Conservation (phyloP, 2,113 vertebrate genomes). For the Bos indicus region DNA sequence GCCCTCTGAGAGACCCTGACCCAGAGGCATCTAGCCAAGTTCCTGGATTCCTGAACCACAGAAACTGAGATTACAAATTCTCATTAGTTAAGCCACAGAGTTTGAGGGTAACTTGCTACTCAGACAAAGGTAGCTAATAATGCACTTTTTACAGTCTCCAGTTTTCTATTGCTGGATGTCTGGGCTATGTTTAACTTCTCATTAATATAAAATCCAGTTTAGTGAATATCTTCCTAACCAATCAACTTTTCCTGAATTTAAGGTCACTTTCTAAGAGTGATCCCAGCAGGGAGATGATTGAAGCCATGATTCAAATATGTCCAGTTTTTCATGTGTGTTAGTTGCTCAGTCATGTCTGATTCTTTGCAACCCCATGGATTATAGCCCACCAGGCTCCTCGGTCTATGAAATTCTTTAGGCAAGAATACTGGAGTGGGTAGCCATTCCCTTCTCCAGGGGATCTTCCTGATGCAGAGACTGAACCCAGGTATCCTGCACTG, state of each 20-base stretch:
- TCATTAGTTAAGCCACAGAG: not conserved
- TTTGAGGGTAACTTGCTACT: not conserved
- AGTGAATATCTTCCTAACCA: not conserved
- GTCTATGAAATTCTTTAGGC: not conserved
- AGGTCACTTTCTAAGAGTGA: not conserved
- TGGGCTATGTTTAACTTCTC: not conserved
- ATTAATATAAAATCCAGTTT: not conserved
- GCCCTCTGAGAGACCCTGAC: not conserved
- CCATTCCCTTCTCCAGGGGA: not conserved
- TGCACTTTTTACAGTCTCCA: not conserved
- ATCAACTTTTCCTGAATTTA: not conserved
- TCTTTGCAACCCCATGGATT: not conserved
- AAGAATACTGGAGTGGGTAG: not conserved
- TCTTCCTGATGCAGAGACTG: not conserved
- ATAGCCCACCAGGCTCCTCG: not conserved
- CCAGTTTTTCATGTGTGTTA: not conserved
- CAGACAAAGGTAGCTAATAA: not conserved
- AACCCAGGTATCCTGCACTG: not conserved
- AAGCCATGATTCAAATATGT: not conserved
- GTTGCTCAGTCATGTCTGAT: not conserved
- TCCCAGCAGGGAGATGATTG: not conserved
- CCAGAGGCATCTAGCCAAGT: not conserved
- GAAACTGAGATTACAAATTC: not conserved
- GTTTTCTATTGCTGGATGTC: not conserved
- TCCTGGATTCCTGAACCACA: not conserved